Evolutionary conservation across 2,888 invertebrate species (phyloP).

Genomic region (Sarcophaga subvicina): DNA sequence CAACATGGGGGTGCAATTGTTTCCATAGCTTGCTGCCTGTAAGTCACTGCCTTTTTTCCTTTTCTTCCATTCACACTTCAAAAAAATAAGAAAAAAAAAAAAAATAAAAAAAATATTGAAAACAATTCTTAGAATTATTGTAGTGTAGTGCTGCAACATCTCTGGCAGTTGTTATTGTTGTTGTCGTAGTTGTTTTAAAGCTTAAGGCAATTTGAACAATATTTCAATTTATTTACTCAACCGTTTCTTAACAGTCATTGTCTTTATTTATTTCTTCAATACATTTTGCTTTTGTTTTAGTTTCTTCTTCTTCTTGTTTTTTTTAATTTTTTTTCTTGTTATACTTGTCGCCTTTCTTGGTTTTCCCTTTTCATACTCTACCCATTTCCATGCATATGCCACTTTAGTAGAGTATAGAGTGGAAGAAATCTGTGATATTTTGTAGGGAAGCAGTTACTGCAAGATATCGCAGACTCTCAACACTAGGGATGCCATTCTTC

Average conservation of each 20-base stretch:
- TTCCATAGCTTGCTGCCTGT: not conserved
- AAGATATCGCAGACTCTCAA: not conserved
- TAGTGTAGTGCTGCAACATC: not conserved
- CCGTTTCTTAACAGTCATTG: slow-evolving; percentile 61
- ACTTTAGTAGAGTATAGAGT: slow-evolving; percentile 33
- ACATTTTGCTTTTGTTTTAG: not conserved
- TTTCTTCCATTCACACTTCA: not conserved
- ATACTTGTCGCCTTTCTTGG: slow-evolving; percentile 14
- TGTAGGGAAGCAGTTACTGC: slow-evolving; percentile 26
- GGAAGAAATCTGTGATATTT: slow-evolving; percentile 13
- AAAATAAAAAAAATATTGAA: slow-evolving; percentile 6
- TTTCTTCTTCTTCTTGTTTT: not conserved
- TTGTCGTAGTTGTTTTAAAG: slow-evolving; percentile 23
- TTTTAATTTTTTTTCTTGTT: not conserved
- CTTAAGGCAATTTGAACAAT: slow-evolving; percentile 65
- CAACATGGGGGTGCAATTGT: slow-evolving; percentile 66
- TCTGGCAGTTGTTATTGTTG: not conserved
- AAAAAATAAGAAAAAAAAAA: too few species aligned
- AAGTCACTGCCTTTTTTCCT: not conserved
- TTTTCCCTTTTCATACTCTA: not conserved
- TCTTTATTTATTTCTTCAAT: slow-evolving; percentile 52
- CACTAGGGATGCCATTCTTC: too few species aligned
- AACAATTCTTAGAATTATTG: slow-evolving; percentile 38
- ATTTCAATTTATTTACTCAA: slow-evolving; percentile 68
- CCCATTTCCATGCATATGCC: not conserved